Percentiles rank a stretch among this genome's conserved stretches.
phyloP scores from a whole-genome alignment of 2,113 vertebrate species.

The Eupsittula cactorum region DNA sequence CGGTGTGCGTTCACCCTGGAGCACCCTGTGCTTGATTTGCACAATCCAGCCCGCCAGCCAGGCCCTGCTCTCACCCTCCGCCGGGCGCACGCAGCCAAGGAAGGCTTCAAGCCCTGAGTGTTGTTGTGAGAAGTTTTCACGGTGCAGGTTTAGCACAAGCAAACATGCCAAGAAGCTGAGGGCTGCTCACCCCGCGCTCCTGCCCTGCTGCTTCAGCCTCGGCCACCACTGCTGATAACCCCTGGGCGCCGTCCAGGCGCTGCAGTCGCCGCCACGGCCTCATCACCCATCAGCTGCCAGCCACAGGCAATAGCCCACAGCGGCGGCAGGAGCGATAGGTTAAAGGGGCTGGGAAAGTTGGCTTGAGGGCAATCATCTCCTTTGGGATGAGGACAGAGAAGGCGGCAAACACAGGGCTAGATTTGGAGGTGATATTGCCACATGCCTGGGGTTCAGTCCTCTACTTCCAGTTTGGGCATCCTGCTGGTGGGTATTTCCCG shows the following conservation, averaged over 20 bases:
- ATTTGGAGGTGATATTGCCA: fast-evolving
- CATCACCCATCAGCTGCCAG: not conserved
- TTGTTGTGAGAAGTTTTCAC: constrained; percentile 54
- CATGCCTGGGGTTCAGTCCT: not conserved
- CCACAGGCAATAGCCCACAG: fast-evolving
- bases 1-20: fast-evolving
- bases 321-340: fast-evolving
- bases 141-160: constrained; percentile 44
- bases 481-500: fast-evolving
- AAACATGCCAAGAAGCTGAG: constrained; percentile 38
- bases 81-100: not conserved
- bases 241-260: constrained; percentile 13
- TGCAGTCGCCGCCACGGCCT: not conserved
- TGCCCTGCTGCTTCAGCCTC: not conserved
- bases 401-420: not conserved
- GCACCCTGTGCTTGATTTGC: not conserved
- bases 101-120: constrained; percentile 30
- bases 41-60: not conserved
- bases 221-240: constrained; percentile 4
- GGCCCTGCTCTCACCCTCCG: not conserved
- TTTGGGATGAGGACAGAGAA: not conserved
- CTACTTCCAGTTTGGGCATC: not conserved
- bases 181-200: not conserved
- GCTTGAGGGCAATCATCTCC: fast-evolving
- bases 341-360: not conserved